Evolutionary conservation across 2,113 vertebrate genomes (phyloP), one percentile per base, ranked within the genome.

Genomic region (Sarotherodon lohbergeri): DNA sequence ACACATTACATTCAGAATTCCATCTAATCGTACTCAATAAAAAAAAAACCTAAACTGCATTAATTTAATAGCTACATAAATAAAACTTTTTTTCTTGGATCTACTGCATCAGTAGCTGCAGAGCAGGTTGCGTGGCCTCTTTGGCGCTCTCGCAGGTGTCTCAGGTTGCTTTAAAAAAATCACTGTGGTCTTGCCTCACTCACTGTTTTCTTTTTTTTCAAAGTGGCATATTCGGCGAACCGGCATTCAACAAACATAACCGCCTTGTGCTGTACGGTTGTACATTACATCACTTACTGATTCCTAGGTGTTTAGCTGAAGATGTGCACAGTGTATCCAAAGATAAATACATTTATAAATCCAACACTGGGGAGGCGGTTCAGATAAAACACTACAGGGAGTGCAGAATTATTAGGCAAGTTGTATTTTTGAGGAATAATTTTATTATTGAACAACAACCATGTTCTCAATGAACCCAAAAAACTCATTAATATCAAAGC

Each of bases 151-250:
- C 22, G 76, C 48, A 3, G 29, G 50, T 24, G 83, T 88, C 85
- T 90, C 81, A 56, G 36, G 85, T 89, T 90, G 82, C 73, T 56
- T 79, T 76, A 1, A 39, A 48, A 83, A 46, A 52, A 82, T 39
- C 54, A 43, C 61, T 68, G 59, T 32, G 68, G 82, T 43, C 34
- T 48, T 83, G 50, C 22, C 43, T 59, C 29, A 63, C 34, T 82
- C 13, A 19, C 57, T 50, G 87, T 22, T 9, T 52, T 27, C 27
- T 61, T 13, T 80, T 22, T 54, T 63, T 81, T 34, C 86, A 81
- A 29, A 52, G 12, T 56, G 84, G 56, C n/a, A 85, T 59, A 88
- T 57, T 46, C 34, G 6, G 6, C 81, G 68, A 84, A 81, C 82
- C 43, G 48, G 56, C 89, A 52, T 84, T 56, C 54, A 83, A 46